A percentile compares a stretch with the other conserved stretches of the same genome.
phyloP scores from a whole-genome alignment of 2,888 invertebrate species.

The Phengaris arion region DNA sequence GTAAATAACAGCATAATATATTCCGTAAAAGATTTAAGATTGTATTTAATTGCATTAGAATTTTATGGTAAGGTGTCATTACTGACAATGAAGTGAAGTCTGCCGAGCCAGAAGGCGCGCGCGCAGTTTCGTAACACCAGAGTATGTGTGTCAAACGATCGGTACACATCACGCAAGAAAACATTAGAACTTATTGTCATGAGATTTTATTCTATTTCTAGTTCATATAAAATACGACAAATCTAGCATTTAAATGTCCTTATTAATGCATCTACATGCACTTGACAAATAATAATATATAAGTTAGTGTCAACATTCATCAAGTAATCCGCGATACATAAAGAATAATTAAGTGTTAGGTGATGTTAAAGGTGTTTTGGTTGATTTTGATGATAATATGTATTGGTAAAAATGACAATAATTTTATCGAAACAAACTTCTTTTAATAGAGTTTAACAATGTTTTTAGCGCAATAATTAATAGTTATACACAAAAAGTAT shows the following conservation, averaged over 20 bases:
- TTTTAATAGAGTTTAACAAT: neutral
- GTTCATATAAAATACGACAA: neutral
- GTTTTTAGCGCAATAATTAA: neutral
- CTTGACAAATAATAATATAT: neutral
- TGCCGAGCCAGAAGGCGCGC: slow-evolving; percentile 55
- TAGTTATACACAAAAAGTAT: neutral
- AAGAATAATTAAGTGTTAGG: too few species aligned
- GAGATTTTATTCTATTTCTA: slow-evolving; percentile 29
- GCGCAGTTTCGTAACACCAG: slow-evolving; percentile 56
- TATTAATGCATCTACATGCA: neutral
- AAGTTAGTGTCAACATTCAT: neutral
- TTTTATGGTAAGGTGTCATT: slow-evolving; percentile 6
- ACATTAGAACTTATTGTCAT: slow-evolving; percentile 40
- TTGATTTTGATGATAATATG: neutral
- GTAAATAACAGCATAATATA: neutral
- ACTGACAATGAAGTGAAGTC: slow-evolving; percentile 27
- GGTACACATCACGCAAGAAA: slow-evolving; percentile 58
- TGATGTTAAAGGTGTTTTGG: neutral
- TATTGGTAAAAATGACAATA: too few species aligned
- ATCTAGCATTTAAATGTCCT: slow-evolving; percentile 18
- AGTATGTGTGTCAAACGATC: slow-evolving; percentile 65
- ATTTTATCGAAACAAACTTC: neutral
- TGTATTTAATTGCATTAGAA: neutral
- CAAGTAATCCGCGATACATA: neutral
- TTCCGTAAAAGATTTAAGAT: neutral